phyloP scores from a whole-genome alignment of 2,888 invertebrate species.

The Therioaphis trifolii region DNA sequence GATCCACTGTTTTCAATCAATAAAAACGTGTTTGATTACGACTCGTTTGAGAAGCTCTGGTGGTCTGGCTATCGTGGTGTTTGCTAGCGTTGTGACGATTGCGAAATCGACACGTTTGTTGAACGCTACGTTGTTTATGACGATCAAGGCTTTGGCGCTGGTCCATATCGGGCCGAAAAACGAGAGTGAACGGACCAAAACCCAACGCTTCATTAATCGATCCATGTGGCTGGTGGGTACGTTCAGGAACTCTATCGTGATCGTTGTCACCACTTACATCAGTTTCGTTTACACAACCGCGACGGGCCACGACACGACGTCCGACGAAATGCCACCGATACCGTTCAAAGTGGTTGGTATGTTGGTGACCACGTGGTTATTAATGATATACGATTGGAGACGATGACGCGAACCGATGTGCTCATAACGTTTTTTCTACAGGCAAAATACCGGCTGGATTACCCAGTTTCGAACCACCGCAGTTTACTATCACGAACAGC shows the following conservation, averaged over 20 bases:
- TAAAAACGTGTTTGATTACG: too few species aligned
- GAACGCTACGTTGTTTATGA: too few species aligned
- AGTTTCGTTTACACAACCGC: slow-evolving; percentile 71
- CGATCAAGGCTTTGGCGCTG: too few species aligned
- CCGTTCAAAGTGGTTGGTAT: slow-evolving; percentile 80
- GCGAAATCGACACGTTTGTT: too few species aligned
- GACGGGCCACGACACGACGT: slow-evolving; percentile 66
- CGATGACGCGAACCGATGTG: too few species aligned
- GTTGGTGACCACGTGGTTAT: slow-evolving; percentile 63
- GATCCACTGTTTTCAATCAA: too few species aligned
- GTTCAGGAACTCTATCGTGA: slow-evolving; percentile 85
- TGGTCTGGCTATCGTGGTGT: too few species aligned
- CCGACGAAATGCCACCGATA: slow-evolving; percentile 65
- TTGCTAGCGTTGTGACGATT: too few species aligned
- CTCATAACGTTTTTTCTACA: too few species aligned
- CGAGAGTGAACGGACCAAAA: slow-evolving; percentile 69
- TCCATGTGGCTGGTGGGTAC: slow-evolving; percentile 82
- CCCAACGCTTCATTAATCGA: slow-evolving; percentile 75
- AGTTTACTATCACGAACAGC: slow-evolving; percentile 73
- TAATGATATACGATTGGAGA: not conserved
- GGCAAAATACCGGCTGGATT: slow-evolving; percentile 82
- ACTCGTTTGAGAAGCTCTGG: too few species aligned
- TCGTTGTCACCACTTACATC: slow-evolving; percentile 75
- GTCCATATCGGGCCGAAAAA: slow-evolving; percentile 73
- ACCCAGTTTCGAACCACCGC: slow-evolving; percentile 76